Conservation (phyloP, 1,140 invertebrate species). For the Anastrepha ludens region DNA sequence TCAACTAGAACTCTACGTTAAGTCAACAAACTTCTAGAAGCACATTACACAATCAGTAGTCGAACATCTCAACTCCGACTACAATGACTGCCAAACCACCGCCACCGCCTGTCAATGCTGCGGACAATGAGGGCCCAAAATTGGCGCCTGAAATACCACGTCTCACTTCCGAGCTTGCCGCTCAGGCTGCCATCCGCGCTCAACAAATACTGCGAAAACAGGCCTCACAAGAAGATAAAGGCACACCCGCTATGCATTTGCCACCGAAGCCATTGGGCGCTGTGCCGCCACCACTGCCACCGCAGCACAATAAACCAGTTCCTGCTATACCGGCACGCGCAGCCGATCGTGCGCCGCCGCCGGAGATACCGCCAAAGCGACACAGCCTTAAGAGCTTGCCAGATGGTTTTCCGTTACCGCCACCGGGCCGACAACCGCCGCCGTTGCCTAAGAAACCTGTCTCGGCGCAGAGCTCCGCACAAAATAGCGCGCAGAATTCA, state of each 20-base stretch:
- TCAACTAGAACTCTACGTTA: background rate
- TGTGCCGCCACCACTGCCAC: constrained; percentile 66
- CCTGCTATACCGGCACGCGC: constrained; percentile 72
- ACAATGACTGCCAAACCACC: constrained; percentile 54
- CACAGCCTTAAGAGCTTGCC: constrained; percentile 71
- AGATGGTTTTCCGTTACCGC: constrained; percentile 66
- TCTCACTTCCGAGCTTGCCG: constrained; percentile 69
- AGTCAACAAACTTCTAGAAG: background rate
- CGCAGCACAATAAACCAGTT: constrained; percentile 65
- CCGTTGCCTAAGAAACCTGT: constrained; percentile 69
- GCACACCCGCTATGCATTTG: constrained; percentile 57
- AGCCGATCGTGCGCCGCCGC: constrained; percentile 66
- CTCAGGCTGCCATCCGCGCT: constrained; percentile 70
- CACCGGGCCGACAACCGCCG: constrained; percentile 65
- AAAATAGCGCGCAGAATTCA: constrained; percentile 71
- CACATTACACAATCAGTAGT: background rate
- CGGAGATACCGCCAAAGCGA: constrained; percentile 73
- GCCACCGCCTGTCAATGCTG: background rate
- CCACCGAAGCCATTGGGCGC: constrained; percentile 57
- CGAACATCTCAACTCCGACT: background rate
- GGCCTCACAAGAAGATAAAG: constrained; percentile 61
- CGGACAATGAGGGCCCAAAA: constrained; percentile 60
- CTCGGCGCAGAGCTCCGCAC: constrained; percentile 66
- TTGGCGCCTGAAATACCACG: constrained; percentile 71
- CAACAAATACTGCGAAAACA: constrained; percentile 70